Conservation (phyloP, 2,113 vertebrate species). For the Orycteropus afer region DNA sequence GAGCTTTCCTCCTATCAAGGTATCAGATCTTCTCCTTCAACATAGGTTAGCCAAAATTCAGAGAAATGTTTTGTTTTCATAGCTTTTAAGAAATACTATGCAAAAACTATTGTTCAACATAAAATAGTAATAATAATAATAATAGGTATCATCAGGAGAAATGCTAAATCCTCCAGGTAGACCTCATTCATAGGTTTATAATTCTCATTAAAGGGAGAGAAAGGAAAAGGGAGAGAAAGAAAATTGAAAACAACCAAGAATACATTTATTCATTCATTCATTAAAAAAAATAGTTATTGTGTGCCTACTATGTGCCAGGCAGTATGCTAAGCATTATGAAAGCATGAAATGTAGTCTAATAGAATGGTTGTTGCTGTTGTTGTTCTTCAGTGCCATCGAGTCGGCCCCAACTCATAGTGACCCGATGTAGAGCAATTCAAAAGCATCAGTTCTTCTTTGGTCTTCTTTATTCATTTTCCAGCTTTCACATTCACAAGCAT, state of each 20-base stretch:
- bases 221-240: background rate
- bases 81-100: background rate
- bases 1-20: background rate
- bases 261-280: background rate
- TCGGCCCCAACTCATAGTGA: too few species aligned
- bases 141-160: background rate
- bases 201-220: background rate
- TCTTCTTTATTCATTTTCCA: too few species aligned
- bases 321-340: background rate
- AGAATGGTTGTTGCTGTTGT: too few species aligned
- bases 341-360: background rate
- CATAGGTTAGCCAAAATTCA: background rate
- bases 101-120: constrained; percentile 12
- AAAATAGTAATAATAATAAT: background rate
- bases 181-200: background rate
- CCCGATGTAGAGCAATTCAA: too few species aligned
- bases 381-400: too few species aligned
- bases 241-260: background rate
- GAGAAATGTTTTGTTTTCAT: background rate
- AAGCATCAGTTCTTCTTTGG: too few species aligned
- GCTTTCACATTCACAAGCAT: too few species aligned
- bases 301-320: rapidly evolving
- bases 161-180: background rate
- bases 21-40: background rate
- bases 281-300: background rate